Evolutionary conservation across 2,888 invertebrate genomes (phyloP).

Genomic region (Trachelus tabidus): DNA sequence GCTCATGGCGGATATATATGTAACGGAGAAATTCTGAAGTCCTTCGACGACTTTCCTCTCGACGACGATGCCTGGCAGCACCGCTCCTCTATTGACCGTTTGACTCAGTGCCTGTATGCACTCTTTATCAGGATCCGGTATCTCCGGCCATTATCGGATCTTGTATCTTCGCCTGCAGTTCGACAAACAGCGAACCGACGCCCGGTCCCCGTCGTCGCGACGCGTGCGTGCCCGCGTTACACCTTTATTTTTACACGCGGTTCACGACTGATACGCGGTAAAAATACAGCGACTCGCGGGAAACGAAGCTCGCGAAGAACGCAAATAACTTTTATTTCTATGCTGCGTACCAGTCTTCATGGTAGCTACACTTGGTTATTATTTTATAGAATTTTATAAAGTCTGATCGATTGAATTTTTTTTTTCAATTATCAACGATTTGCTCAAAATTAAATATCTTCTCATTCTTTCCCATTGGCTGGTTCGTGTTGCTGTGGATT

Average conservation of each 20-base stretch:
- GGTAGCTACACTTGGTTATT: background rate
- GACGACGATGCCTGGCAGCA: background rate
- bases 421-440: too few species aligned
- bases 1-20: background rate
- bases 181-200: conserved; percentile 4
- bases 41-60: background rate
- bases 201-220: background rate
- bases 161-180: conserved; percentile 8
- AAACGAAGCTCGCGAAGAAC: background rate
- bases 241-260: conserved; percentile 22
- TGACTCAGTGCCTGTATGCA: conserved; percentile 28
- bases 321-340: background rate
- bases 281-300: conserved; percentile 18
- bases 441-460: background rate
- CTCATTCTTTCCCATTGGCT: background rate
- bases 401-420: too few species aligned
- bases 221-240: conserved; percentile 20
- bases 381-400: background rate
- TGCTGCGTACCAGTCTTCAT: background rate
- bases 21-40: background rate
- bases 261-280: conserved; percentile 21
- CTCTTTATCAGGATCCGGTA: conserved; percentile 22
- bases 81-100: conserved; percentile 33
- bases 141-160: conserved; percentile 13
- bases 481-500: background rate